Percentiles rank a stretch among this genome's conserved stretches.
These are phyloP conservation scores for Phrynocephalus forsythii DNA, from an alignment of 2,797 vertebrate species.

Conservation along the genomic window DNA sequence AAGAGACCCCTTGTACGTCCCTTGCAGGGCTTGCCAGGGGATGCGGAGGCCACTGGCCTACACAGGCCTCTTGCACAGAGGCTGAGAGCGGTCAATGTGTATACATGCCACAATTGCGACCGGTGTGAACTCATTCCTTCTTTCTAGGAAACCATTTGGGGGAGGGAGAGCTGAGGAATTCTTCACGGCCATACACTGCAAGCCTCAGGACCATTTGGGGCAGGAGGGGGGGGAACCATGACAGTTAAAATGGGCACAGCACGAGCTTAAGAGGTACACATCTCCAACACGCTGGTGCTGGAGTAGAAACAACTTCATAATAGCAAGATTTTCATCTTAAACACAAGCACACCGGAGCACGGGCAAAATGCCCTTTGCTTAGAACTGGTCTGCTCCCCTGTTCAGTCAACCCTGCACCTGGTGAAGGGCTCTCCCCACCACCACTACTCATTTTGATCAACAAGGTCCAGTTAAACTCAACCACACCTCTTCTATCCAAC, in stretches of 20 bases:
- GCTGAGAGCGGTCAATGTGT: not conserved
- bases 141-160: not conserved
- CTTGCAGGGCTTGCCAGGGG: not conserved
- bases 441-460: no score
- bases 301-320: not conserved
- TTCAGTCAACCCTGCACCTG: no score
- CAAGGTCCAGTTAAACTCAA: no score
- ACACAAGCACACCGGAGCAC: not conserved
- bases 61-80: slow-evolving; percentile 16
- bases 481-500: no score
- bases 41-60: not conserved
- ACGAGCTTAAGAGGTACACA: not conserved
- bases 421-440: no score
- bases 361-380: not conserved
- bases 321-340: no score
- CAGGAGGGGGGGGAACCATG: not conserved
- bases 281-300: no score
- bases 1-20: not conserved
- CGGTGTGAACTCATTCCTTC: not conserved
- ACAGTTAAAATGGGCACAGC: not conserved
- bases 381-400: no score
- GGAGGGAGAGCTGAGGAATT: no score
- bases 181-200: no score
- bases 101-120: not conserved
- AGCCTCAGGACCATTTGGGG: not conserved